Percentiles rank a stretch among this genome's conserved stretches.
Evolutionary conservation across 2,888 invertebrate genomes (phyloP).

Genomic region (Leptothorax acervorum): DNA sequence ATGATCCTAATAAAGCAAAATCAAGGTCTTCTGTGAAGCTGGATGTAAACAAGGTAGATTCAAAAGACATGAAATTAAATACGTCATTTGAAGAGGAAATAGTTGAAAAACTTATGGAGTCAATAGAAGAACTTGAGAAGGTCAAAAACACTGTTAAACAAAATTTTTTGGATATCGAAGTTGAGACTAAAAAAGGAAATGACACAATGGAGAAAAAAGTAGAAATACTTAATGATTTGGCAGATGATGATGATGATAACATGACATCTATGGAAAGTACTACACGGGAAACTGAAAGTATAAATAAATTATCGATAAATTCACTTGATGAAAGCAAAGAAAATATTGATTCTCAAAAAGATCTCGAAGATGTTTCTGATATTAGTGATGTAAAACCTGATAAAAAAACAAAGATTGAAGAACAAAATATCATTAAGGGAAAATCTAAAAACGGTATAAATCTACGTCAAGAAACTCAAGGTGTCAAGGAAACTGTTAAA

Average conservation of each 20-base stretch:
- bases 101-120: constrained; percentile 75
- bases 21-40: constrained; percentile 13
- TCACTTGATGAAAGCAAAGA: constrained; percentile 7
- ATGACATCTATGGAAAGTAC: constrained; percentile 44
- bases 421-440: constrained; percentile 56
- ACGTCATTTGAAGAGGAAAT: constrained; percentile 63
- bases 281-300: constrained; percentile 29
- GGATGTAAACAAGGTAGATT: background rate
- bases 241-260: background rate
- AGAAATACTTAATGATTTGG: constrained; percentile 2
- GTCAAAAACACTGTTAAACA: constrained; percentile 59
- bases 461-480: constrained; percentile 55
- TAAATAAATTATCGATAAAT: constrained; percentile 19
- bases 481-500: constrained; percentile 79
- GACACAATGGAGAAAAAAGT: constrained; percentile 9
- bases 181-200: constrained; percentile 25
- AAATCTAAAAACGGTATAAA: constrained; percentile 63
- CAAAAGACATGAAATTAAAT: constrained; percentile 15
- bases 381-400: constrained; percentile 42
- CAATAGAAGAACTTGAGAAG: constrained; percentile 73
- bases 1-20: constrained; percentile 81
- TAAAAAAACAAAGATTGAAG: constrained; percentile 41
- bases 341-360: constrained; percentile 46
- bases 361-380: constrained; percentile 36
- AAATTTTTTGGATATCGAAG: constrained; percentile 51